Percentiles rank a stretch among this genome's conserved stretches.
Evolutionary conservation across 2,888 invertebrate genomes (phyloP).

Genomic region (Acheta domesticus): DNA sequence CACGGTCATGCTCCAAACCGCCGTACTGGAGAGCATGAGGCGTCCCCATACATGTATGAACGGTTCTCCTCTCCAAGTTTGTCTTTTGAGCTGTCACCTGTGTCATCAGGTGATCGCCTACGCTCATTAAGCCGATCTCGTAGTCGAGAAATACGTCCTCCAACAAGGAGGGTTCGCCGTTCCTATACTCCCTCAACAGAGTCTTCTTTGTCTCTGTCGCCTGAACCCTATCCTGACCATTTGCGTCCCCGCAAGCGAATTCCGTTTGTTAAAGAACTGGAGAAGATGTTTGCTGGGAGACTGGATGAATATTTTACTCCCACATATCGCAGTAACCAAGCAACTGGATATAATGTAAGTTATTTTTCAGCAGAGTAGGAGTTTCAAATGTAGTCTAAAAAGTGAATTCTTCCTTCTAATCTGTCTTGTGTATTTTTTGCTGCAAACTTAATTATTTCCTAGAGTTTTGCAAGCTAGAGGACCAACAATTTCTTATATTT

Average conservation of each 20-base stretch:
- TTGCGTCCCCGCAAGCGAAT: constrained; percentile 1
- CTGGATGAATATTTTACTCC: neutral
- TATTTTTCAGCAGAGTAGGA: too few relatives aligned
- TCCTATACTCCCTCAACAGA: neutral
- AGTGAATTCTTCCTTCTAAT: too few relatives aligned
- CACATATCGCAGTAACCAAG: too few relatives aligned
- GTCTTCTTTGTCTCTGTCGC: neutral
- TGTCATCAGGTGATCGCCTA: neutral
- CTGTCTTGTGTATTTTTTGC: too few relatives aligned
- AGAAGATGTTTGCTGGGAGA: neutral
- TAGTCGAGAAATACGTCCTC: neutral
- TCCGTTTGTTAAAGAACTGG: neutral
- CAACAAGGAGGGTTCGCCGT: neutral
- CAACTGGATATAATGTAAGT: too few relatives aligned
- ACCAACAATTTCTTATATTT: too few relatives aligned
- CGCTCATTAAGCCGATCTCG: neutral
- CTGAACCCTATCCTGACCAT: neutral
- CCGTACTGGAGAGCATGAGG: neutral
- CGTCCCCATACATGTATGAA: neutral
- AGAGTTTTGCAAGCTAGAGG: too few relatives aligned
- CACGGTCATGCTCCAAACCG: neutral
- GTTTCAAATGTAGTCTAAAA: too few relatives aligned
- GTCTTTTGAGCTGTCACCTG: neutral
- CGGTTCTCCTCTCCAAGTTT: neutral
- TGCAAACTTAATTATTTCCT: too few relatives aligned